Percentiles rank a stretch among this genome's conserved stretches.
Evolutionary conservation across 2,888 invertebrate species (phyloP).

Genomic region (Mimumesa dahlbomi): DNA sequence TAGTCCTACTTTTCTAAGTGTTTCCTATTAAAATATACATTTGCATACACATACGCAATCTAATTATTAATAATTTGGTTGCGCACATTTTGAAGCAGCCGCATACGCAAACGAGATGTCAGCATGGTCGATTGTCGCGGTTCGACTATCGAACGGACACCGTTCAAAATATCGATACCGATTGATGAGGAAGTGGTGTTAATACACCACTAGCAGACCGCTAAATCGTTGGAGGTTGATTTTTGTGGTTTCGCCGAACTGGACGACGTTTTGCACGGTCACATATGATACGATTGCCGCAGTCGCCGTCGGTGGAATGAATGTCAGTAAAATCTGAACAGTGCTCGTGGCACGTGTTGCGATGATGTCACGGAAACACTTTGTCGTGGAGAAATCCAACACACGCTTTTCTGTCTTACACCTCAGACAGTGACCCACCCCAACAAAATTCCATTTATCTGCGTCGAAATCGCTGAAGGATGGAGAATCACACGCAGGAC

Average conservation of each 20-base stretch:
- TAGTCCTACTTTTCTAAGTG: too few species aligned
- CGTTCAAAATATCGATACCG: slow-evolving; percentile 50
- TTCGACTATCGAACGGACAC: slow-evolving; percentile 43
- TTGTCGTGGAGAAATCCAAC: slow-evolving; percentile 20
- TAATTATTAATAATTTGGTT: too few species aligned
- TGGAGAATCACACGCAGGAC: slow-evolving; percentile 68
- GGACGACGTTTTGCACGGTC: background rate
- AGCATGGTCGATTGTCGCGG: too few species aligned
- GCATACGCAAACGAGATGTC: too few species aligned
- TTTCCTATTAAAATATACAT: too few species aligned
- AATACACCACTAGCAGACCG: slow-evolving; percentile 32
- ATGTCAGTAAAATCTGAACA: slow-evolving; percentile 27
- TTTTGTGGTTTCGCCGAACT: slow-evolving; percentile 19
- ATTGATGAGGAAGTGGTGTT: slow-evolving; percentile 47
- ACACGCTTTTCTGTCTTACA: slow-evolving; percentile 31
- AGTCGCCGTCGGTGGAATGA: slow-evolving; percentile 18
- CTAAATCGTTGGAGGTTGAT: slow-evolving; percentile 44
- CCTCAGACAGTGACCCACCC: slow-evolving; percentile 58
- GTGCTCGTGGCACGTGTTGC: slow-evolving; percentile 17
- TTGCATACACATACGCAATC: too few species aligned
- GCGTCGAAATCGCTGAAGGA: slow-evolving; percentile 44
- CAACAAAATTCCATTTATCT: slow-evolving; percentile 33
- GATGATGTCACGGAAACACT: slow-evolving; percentile 44
- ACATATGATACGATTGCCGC: background rate
- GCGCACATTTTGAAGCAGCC: too few species aligned